These are phyloP conservation scores for Asarcornis scutulata DNA, from an alignment of 2,113 vertebrate species.

Conservation along the genomic window DNA sequence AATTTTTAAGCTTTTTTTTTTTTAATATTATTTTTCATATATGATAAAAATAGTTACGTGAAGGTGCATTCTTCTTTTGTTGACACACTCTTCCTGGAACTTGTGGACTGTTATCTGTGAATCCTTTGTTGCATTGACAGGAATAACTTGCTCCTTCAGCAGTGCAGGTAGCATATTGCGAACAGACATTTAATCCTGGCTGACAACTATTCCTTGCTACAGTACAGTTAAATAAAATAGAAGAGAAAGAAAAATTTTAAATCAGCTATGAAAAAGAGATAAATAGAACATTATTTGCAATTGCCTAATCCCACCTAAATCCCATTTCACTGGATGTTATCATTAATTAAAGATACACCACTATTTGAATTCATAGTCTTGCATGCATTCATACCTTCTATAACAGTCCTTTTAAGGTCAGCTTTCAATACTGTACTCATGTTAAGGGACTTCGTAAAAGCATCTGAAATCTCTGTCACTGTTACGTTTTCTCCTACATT, in stretches of 20 bases:
- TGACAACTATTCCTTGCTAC: constrained; percentile 40
- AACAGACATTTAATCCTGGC: constrained; percentile 9
- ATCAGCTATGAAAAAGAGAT: neutral
- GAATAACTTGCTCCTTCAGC: neutral
- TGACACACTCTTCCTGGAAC: constrained; percentile 51
- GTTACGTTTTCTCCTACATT: constrained; percentile 6
- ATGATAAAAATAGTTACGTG: neutral
- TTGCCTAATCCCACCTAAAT: neutral
- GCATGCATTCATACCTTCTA: constrained; percentile 22
- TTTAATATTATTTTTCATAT: no score
- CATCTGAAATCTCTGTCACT: neutral
- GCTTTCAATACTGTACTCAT: neutral
- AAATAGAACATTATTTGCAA: neutral
- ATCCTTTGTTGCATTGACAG: constrained; percentile 36
- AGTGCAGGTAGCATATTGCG: constrained; percentile 37
- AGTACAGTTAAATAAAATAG: neutral
- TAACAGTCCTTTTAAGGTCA: neutral
- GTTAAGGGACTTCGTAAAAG: constrained; percentile 19
- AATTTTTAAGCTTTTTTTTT: neutral
- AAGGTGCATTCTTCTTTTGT: neutral
- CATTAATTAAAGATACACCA: neutral
- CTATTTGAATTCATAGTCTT: neutral
- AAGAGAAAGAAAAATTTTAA: neutral
- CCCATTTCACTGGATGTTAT: neutral
- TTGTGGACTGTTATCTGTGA: neutral